Percentiles rank a stretch among this genome's conserved stretches.
Conservation (phyloP, 1,140 invertebrate genomes). For the Drosophila kikkawai region DNA sequence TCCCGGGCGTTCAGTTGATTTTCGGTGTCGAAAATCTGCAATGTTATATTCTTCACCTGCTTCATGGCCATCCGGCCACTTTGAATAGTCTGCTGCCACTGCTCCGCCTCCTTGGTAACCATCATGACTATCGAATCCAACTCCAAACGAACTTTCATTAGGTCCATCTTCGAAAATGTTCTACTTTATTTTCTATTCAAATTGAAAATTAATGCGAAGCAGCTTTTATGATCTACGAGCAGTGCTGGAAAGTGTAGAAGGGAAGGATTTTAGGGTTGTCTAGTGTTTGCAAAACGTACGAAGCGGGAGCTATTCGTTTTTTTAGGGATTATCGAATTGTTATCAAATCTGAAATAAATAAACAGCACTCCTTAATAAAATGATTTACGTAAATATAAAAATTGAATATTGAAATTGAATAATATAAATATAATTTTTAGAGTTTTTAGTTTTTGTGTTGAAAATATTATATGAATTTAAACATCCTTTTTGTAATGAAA, state of each 20-base stretch:
- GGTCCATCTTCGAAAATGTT: neutral
- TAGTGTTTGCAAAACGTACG: neutral
- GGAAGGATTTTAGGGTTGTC: neutral
- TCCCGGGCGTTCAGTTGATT: neutral
- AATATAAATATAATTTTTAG: too few relatives aligned
- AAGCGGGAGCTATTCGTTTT: neutral
- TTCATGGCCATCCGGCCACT: slow-evolving; percentile 7
- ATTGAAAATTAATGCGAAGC: neutral
- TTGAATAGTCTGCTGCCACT: slow-evolving; percentile 5
- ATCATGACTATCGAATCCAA: neutral
- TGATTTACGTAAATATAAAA: too few relatives aligned
- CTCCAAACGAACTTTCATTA: neutral
- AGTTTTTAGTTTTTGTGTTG: too few relatives aligned
- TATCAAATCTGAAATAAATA: too few relatives aligned
- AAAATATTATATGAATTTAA: too few relatives aligned
- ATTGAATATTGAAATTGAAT: too few relatives aligned
- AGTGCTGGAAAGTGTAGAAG: slow-evolving; percentile 2
- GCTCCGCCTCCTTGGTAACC: neutral
- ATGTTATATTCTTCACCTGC: neutral
- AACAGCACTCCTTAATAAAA: too few relatives aligned
- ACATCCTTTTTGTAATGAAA: too few relatives aligned
- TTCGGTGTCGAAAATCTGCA: slow-evolving; percentile 12
- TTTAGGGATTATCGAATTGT: neutral
- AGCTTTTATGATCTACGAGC: neutral
- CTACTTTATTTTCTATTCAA: neutral